A percentile compares a stretch with the other conserved stretches of the same genome.
Conservation (phyloP, 2,113 vertebrate species). For the Gobius niger region DNA sequence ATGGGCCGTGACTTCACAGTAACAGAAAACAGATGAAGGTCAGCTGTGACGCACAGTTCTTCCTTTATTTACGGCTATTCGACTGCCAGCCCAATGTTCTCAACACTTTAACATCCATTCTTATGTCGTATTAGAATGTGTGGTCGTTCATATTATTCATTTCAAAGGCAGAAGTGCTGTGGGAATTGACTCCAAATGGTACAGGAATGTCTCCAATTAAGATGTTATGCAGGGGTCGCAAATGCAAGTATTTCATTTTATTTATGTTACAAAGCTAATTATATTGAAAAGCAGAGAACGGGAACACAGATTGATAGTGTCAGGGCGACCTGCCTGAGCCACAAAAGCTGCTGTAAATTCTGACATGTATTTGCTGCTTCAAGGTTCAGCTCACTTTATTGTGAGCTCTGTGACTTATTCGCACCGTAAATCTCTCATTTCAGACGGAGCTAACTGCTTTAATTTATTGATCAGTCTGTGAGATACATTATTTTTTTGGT, state of each 20-base stretch:
- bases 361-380: slow-evolving; percentile 11
- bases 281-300: not conserved
- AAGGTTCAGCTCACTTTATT: slow-evolving; percentile 5
- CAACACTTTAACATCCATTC: not conserved
- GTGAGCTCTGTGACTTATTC: not conserved
- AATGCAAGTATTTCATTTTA: not conserved
- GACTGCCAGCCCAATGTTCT: not conserved
- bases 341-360: not conserved
- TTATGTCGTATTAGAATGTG: not conserved
- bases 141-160: not conserved
- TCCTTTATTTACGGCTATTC: not conserved
- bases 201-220: not conserved
- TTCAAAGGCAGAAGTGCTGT: not conserved
- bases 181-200: not conserved
- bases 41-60: not conserved
- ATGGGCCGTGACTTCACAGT: not conserved
- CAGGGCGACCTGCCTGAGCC: not conserved
- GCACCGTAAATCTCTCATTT: not conserved
- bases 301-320: not conserved
- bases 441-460: not conserved
- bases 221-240: not conserved
- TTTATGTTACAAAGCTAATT: not conserved
- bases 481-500: too few relatives aligned
- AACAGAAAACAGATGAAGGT: slow-evolving; percentile 5
- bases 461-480: not conserved